Evolutionary conservation across 2,888 invertebrate genomes (phyloP).

Genomic region (Rhamphomyia laevipes): DNA sequence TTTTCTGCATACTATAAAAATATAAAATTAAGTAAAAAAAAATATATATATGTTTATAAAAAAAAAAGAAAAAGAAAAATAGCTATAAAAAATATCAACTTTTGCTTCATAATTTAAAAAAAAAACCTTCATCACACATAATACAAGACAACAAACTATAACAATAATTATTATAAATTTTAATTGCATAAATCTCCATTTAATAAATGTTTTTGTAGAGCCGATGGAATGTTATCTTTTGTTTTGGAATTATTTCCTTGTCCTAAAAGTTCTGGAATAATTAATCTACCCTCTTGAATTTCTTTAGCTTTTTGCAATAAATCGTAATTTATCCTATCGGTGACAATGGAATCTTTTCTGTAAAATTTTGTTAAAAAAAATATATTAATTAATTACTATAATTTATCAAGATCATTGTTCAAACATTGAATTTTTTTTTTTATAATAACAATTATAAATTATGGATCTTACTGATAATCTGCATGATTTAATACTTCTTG

Average conservation of each 20-base stretch:
- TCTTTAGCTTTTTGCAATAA: conserved; percentile 62
- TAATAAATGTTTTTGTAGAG: conserved; percentile 43
- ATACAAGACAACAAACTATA: too few relatives aligned
- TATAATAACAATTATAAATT: background rate
- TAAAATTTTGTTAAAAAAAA: conserved; percentile 16
- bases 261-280: conserved; percentile 68
- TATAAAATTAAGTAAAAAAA: too few relatives aligned
- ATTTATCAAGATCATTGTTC: too few relatives aligned
- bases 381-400: background rate
- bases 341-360: conserved; percentile 80
- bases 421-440: background rate
- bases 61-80: too few relatives aligned
- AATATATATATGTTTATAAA: too few relatives aligned
- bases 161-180: too few relatives aligned
- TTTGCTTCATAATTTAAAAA: too few relatives aligned
- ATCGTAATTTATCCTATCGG: conserved; percentile 84
- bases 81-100: too few relatives aligned
- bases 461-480: conserved; percentile 63
- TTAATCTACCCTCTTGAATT: conserved; percentile 56
- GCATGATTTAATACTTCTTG: conserved; percentile 80
- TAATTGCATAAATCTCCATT: too few relatives aligned
- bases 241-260: conserved; percentile 65
- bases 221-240: conserved; percentile 72
- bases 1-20: too few relatives aligned
- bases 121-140: too few relatives aligned